A percentile compares a stretch with the other conserved stretches of the same genome.
phyloP scores from a whole-genome alignment of 2,888 invertebrate genomes.

The Calameuta pallipes region DNA sequence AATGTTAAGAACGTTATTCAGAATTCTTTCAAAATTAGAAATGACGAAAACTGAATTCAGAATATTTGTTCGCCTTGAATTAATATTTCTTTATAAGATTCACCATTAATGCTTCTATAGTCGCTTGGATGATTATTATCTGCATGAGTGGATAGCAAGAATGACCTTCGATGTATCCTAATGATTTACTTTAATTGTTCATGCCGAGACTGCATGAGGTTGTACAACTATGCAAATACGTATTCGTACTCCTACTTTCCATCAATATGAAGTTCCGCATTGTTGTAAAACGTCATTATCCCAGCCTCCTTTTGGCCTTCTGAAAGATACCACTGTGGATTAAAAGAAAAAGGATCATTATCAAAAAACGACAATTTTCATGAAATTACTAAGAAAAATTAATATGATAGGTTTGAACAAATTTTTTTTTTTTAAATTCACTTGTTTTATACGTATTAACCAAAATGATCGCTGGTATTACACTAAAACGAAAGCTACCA shows the following conservation, averaged over 20 bases:
- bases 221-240: too few species aligned
- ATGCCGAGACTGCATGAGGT: too few species aligned
- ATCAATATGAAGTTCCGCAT: background rate
- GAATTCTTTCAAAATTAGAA: background rate
- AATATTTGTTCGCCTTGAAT: too few species aligned
- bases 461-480: background rate
- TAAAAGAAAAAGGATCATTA: background rate
- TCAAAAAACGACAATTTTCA: background rate
- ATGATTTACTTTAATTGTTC: too few species aligned
- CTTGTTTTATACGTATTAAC: background rate
- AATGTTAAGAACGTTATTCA: background rate
- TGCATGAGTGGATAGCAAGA: too few species aligned
- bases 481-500: too few species aligned
- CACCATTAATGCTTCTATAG: too few species aligned
- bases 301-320: background rate
- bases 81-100: too few species aligned
- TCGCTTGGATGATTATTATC: too few species aligned
- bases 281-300: background rate
- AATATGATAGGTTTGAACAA: background rate
- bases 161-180: too few species aligned
- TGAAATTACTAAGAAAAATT: background rate
- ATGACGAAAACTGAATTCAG: background rate
- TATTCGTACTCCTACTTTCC: background rate
- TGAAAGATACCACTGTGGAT: background rate
- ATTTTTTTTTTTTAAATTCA: background rate